Evolutionary conservation across 2,797 vertebrate genomes (phyloP).

Genomic region (Dermochelys coriacea): DNA sequence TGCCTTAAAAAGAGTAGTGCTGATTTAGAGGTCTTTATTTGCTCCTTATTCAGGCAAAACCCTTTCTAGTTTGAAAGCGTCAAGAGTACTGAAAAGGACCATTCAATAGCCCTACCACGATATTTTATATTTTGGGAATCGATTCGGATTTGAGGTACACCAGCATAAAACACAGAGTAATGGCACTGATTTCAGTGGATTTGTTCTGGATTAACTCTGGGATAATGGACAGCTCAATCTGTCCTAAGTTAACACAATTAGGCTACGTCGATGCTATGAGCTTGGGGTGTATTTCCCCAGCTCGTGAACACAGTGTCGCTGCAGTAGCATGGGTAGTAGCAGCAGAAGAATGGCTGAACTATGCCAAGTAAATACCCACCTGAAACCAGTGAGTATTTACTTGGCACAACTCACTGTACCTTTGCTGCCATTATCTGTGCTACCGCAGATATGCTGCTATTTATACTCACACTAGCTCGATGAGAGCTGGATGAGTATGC

Average conservation of each 20-base stretch:
- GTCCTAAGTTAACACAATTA: not conserved
- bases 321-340: not conserved
- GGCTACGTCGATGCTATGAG: not conserved
- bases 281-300: not conserved
- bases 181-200: not conserved
- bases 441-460: not conserved
- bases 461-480: not conserved
- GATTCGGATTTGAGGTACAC: not conserved
- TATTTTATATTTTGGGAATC: not conserved
- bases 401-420: not conserved
- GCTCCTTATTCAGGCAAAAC: not conserved
- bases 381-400: not conserved
- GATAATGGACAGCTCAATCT: not conserved
- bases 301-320: not conserved
- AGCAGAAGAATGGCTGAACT: not conserved
- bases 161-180: not conserved
- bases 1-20: not conserved
- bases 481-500: not conserved
- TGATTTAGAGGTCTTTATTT: not conserved
- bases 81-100: not conserved
- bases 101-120: not conserved
- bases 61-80: not conserved
- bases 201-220: rapidly evolving
- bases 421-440: not conserved
- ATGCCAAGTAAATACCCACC: not conserved